Evolutionary conservation across 2,888 invertebrate genomes (phyloP).

Genomic region (Pseudeuparius sepicola): DNA sequence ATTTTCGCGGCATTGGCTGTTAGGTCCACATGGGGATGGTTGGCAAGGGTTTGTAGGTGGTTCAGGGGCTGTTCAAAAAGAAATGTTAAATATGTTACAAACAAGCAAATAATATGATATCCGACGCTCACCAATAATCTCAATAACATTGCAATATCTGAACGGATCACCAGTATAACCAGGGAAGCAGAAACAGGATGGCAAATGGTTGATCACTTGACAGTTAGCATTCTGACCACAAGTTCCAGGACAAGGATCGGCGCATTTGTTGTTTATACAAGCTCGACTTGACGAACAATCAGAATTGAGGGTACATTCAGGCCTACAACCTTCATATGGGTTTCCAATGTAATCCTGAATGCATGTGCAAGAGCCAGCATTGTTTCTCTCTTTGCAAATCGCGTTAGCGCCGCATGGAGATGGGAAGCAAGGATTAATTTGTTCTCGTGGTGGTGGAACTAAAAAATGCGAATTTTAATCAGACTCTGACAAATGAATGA

Average conservation of each 20-base stretch:
- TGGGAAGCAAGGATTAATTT: slow-evolving; percentile 46
- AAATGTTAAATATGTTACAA: slow-evolving; percentile 6
- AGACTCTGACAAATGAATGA: not conserved
- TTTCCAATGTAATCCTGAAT: slow-evolving; percentile 51
- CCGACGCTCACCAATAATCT: slow-evolving; percentile 26
- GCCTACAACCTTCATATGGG: slow-evolving; percentile 53
- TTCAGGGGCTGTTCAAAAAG: slow-evolving; percentile 22
- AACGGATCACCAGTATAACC: slow-evolving; percentile 58
- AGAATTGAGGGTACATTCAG: slow-evolving; percentile 53
- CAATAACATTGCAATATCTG: slow-evolving; percentile 38
- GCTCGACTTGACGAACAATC: slow-evolving; percentile 58
- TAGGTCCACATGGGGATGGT: slow-evolving; percentile 73
- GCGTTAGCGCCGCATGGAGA: slow-evolving; percentile 59
- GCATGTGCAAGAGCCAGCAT: slow-evolving; percentile 47
- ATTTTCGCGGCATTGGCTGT: slow-evolving; percentile 63
- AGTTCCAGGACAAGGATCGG: slow-evolving; percentile 53
- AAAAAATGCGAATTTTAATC: slow-evolving; percentile 1
- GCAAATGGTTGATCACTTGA: slow-evolving; percentile 53
- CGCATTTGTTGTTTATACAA: slow-evolving; percentile 54
- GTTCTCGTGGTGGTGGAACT: slow-evolving; percentile 24
- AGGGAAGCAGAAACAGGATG: slow-evolving; percentile 49
- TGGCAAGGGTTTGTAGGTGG: slow-evolving; percentile 56
- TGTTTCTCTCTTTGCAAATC: slow-evolving; percentile 42
- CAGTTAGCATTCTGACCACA: slow-evolving; percentile 57
- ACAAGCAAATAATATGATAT: slow-evolving; percentile 2